Evolutionary conservation across 2,797 vertebrate species (phyloP).

Genomic region (Meriones psammophilus): DNA sequence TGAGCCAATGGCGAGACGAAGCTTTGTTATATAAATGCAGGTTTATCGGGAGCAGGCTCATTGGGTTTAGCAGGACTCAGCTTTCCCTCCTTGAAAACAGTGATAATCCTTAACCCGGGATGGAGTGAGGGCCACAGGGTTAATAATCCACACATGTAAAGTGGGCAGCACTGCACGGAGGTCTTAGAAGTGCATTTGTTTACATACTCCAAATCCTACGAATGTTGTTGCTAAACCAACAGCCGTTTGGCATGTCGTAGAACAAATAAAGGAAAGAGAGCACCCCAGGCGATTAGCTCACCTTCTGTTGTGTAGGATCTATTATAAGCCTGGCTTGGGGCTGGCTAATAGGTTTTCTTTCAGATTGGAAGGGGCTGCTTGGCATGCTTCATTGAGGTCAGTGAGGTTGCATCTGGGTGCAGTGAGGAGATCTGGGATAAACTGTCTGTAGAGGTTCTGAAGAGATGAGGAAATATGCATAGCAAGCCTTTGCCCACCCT

Average conservation of each 20-base stretch:
- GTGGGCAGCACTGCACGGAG: too few relatives aligned
- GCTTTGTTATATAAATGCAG: too few relatives aligned
- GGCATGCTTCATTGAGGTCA: background rate
- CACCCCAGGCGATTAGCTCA: constrained; percentile 24
- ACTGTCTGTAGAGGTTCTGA: background rate
- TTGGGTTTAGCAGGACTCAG: background rate
- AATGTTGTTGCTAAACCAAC: constrained; percentile 41
- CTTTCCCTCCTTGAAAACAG: background rate
- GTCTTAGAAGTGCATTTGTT: background rate
- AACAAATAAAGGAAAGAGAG: constrained; percentile 42
- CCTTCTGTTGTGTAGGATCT: constrained; percentile 51
- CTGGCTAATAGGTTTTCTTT: constrained; percentile 28
- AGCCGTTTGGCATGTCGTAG: constrained; percentile 14
- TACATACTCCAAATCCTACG: background rate
- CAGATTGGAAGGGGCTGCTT: background rate
- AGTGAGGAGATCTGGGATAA: background rate
- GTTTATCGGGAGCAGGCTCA: too few relatives aligned
- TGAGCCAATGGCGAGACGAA: too few relatives aligned
- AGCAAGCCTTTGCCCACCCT: background rate
- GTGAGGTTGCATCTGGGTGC: background rate
- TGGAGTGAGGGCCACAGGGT: background rate
- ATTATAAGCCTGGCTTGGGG: background rate
- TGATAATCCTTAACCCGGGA: background rate
- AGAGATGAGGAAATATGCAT: background rate
- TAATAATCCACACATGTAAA: background rate